phyloP scores from a whole-genome alignment of 1,140 invertebrate species.

The Leguminivora glycinivorella region DNA sequence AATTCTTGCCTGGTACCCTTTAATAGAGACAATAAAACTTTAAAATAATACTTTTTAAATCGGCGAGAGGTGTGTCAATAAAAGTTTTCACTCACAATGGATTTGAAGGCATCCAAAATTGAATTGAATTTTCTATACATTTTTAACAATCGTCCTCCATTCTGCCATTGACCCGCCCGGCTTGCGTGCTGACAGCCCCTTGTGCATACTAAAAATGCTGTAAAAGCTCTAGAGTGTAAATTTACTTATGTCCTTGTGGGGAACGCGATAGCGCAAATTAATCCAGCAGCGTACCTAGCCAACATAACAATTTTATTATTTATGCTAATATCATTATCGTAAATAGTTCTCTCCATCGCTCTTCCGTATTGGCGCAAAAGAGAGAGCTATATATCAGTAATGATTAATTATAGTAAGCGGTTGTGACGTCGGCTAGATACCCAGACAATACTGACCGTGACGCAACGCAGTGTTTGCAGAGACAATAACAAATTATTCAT shows the following conservation, averaged over 20 bases:
- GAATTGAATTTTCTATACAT: slow-evolving; percentile 25
- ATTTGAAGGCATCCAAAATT: slow-evolving; percentile 24
- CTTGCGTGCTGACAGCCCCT: slow-evolving; percentile 25
- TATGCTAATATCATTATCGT: too few species aligned
- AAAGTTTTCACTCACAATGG: neutral
- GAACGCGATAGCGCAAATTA: slow-evolving; percentile 60
- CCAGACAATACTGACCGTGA: slow-evolving; percentile 74
- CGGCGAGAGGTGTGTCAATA: neutral
- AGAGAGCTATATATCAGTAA: too few species aligned
- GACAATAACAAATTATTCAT: slow-evolving; percentile 79
- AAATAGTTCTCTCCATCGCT: too few species aligned
- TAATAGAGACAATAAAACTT: neutral
- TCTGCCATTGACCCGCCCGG: slow-evolving; percentile 20
- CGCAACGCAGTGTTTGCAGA: slow-evolving; percentile 64
- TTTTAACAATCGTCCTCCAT: slow-evolving; percentile 27
- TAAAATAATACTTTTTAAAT: neutral
- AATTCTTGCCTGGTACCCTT: too few species aligned
- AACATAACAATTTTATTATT: too few species aligned
- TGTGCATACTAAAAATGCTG: neutral
- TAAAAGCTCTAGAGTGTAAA: neutral
- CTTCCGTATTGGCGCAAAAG: too few species aligned
- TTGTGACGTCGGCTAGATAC: too few species aligned
- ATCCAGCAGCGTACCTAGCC: too few species aligned
- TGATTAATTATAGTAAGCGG: too few species aligned
- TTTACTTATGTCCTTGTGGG: slow-evolving; percentile 19